phyloP scores from a whole-genome alignment of 2,888 invertebrate species.

The Ophioninae sp. region DNA sequence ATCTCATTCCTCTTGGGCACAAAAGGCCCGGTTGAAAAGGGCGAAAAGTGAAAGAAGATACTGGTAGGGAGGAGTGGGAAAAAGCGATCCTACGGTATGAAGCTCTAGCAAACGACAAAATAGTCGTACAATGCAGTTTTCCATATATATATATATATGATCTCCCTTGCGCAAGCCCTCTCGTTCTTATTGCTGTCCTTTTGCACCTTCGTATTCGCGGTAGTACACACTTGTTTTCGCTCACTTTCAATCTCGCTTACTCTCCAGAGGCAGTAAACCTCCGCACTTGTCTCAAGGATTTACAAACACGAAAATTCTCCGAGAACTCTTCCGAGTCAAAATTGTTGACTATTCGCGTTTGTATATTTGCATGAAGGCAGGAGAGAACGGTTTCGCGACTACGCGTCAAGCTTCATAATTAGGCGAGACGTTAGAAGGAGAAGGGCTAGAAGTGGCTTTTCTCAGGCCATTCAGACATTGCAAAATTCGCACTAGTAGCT shows the following conservation, averaged over 20 bases:
- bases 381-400: not conserved
- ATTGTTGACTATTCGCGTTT: conserved; percentile 16
- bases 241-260: conserved; percentile 43
- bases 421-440: conserved; percentile 69
- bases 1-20: conserved; percentile 29
- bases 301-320: conserved; percentile 46
- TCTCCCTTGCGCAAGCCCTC: not conserved
- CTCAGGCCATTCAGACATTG: conserved; percentile 11
- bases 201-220: conserved; percentile 6
- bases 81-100: not conserved
- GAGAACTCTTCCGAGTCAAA: conserved; percentile 15
- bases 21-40: conserved; percentile 39
- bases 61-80: conserved; percentile 21
- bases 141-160: conserved; percentile 1
- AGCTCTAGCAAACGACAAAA: conserved; percentile 32
- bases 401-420: conserved; percentile 71
- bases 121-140: conserved; percentile 22
- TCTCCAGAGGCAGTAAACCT: conserved; percentile 35
- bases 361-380: conserved; percentile 5
- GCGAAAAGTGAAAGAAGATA: conserved; percentile 39
- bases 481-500: not conserved
- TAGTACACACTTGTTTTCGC: conserved; percentile 34
- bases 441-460: not conserved
- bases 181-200: conserved; percentile 27
- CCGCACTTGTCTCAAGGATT: conserved; percentile 28